Evolutionary conservation across 2,113 vertebrate species (phyloP).

Genomic region (Leptosomus discolor): DNA sequence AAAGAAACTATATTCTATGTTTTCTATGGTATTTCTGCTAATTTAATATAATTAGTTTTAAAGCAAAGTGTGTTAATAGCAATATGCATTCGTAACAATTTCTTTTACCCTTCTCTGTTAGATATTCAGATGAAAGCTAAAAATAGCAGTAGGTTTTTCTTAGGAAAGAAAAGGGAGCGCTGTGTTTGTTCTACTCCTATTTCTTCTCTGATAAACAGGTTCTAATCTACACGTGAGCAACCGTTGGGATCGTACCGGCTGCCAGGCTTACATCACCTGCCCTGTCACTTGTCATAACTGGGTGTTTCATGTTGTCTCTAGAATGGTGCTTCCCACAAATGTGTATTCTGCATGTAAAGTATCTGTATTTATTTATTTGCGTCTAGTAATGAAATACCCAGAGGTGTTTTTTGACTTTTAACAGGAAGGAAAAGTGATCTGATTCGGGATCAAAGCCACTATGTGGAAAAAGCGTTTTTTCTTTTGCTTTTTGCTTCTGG

Average conservation of each 20-base stretch:
- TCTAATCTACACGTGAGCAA: background rate
- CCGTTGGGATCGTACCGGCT: background rate
- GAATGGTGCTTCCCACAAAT: background rate
- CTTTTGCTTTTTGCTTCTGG: constrained; percentile 72
- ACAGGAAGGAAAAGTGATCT: constrained; percentile 13
- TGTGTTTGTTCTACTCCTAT: background rate
- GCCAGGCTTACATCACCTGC: background rate
- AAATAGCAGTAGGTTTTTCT: background rate
- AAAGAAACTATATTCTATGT: background rate
- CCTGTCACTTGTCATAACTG: background rate
- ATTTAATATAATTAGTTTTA: background rate
- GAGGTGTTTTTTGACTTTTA: background rate
- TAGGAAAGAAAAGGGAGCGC: background rate
- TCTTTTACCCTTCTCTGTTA: background rate
- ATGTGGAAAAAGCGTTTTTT: constrained; percentile 69
- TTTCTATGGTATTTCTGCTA: background rate
- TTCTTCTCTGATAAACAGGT: background rate
- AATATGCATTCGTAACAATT: background rate
- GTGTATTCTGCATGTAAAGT: background rate
- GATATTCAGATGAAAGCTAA: background rate
- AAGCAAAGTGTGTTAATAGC: background rate
- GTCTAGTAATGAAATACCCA: background rate
- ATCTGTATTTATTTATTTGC: background rate
- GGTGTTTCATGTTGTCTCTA: background rate
- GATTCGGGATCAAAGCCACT: constrained; percentile 58